phyloP scores from a whole-genome alignment of 2,797 vertebrate genomes.

The Centroberyx gerrardi region DNA sequence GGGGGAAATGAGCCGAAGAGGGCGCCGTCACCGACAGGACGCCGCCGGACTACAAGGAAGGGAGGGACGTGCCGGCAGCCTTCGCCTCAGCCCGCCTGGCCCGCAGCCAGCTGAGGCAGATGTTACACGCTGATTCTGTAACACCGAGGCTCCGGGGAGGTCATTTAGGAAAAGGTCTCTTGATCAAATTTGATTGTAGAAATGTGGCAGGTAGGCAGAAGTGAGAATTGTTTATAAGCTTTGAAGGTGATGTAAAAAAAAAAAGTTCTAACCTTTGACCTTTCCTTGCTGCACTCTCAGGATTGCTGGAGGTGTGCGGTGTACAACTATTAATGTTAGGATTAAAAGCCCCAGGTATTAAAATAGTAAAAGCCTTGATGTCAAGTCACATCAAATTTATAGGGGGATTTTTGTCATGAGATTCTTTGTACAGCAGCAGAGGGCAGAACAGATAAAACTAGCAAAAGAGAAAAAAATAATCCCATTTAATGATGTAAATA shows the following conservation, averaged over 20 bases:
- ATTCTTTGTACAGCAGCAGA: too few relatives aligned
- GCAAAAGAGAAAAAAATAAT: too few relatives aligned
- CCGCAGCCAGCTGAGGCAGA: slow-evolving; percentile 62
- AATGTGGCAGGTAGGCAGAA: slow-evolving; percentile 40
- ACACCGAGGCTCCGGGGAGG: slow-evolving; percentile 23
- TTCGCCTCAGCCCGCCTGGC: slow-evolving; percentile 31
- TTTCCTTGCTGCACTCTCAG: slow-evolving; percentile 8
- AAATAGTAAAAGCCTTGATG: neutral
- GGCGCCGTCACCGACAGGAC: slow-evolving; percentile 28
- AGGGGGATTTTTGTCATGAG: too few relatives aligned
- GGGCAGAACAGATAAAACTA: too few relatives aligned
- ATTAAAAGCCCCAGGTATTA: too few relatives aligned
- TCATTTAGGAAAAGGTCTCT: slow-evolving; percentile 55
- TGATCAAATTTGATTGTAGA: slow-evolving; percentile 54
- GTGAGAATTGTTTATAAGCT: slow-evolving; percentile 33
- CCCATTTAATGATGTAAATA: too few relatives aligned
- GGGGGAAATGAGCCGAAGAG: slow-evolving; percentile 62
- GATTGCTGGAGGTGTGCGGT: slow-evolving; percentile 9
- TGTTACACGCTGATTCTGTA: slow-evolving; percentile 66
- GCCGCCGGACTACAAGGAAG: slow-evolving; percentile 42
- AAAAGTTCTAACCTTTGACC: slow-evolving; percentile 18
- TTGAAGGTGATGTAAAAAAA: slow-evolving; percentile 7
- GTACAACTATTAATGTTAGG: neutral
- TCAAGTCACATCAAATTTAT: too few relatives aligned
- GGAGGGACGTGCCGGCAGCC: neutral